Evolutionary conservation across 2,888 invertebrate genomes (phyloP), one percentile per base, ranked within the genome.

Genomic region (Agonopterix subpropinquella): DNA sequence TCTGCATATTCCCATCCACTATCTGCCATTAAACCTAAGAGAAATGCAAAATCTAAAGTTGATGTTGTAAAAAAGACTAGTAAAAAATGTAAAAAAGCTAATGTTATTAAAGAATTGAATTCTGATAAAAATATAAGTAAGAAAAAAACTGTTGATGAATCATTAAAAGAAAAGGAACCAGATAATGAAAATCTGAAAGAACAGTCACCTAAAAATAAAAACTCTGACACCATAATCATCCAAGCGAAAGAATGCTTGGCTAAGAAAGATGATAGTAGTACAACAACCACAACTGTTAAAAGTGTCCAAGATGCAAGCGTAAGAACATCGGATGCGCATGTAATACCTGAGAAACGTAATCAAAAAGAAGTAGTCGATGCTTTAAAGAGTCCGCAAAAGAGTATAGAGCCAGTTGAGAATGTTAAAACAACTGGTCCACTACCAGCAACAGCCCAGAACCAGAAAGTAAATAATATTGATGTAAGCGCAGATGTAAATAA

Each of bases 1-100:
- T 80, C 88, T 43, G 88, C 88, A n/a, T 88, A 86, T 63, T 86
- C 88, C 11, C 75, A 73, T 51, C 79, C 87, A 36, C 53, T 86
- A 41, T 87, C 88, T 46, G 81, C 77, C 15, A 66, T 59, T 35
- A 87, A 79, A 70, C 61, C 49, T 51, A 86, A 78, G 59, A 87
- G 78, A 62, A 70, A 48, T 54, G 70, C 54, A 0, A 85, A 74
- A 54, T 46, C 67, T 45, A 82, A 77, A 66, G 55, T 53, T 49
- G 65, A 71, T 44, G 42, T 46, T 46, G 53, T 3, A 42, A 73
- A 75, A 57, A 77, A 69, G 53, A 35, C 50, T 10, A 49, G 48
- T 10, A 75, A 71, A 52, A 71, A 68, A 56, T 15, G 44, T 37
- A 77, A 74, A 60, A 2, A 53, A 47, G 35, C 42, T 9, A 9